phyloP scores from a whole-genome alignment of 2,113 vertebrate species.

The Hydrolagus affinis region DNA sequence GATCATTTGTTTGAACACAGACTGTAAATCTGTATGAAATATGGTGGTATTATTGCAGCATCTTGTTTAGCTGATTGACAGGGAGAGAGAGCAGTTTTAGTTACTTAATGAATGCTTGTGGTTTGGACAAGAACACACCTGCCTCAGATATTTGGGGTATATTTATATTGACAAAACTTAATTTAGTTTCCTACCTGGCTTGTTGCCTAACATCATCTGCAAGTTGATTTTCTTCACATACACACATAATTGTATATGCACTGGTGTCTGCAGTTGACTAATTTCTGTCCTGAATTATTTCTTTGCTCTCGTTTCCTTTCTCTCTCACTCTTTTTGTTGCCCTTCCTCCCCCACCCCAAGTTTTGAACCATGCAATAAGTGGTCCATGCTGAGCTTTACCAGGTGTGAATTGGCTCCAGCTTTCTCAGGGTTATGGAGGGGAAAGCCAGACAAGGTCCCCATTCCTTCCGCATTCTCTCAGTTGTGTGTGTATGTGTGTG shows the following conservation, averaged over 20 bases:
- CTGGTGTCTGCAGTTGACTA: background rate
- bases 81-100: background rate
- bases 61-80: constrained; percentile 2
- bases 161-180: background rate
- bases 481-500: too few relatives aligned
- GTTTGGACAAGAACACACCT: background rate
- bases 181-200: background rate
- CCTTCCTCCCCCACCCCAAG: too few relatives aligned
- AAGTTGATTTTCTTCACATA: background rate
- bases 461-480: too few relatives aligned
- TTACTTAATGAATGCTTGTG: constrained; percentile 6
- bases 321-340: too few relatives aligned
- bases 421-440: too few relatives aligned
- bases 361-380: too few relatives aligned
- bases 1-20: constrained; percentile 64
- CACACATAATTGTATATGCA: background rate
- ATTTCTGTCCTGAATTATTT: background rate
- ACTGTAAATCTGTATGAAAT: constrained; percentile 45
- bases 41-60: background rate
- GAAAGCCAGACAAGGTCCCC: too few relatives aligned
- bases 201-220: background rate
- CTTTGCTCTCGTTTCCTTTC: too few relatives aligned
- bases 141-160: background rate
- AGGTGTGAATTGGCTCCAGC: too few relatives aligned
- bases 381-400: too few relatives aligned